A percentile compares a stretch with the other conserved stretches of the same genome.
phyloP scores from a whole-genome alignment of 2,113 vertebrate species.

The Pedionomus torquatus region DNA sequence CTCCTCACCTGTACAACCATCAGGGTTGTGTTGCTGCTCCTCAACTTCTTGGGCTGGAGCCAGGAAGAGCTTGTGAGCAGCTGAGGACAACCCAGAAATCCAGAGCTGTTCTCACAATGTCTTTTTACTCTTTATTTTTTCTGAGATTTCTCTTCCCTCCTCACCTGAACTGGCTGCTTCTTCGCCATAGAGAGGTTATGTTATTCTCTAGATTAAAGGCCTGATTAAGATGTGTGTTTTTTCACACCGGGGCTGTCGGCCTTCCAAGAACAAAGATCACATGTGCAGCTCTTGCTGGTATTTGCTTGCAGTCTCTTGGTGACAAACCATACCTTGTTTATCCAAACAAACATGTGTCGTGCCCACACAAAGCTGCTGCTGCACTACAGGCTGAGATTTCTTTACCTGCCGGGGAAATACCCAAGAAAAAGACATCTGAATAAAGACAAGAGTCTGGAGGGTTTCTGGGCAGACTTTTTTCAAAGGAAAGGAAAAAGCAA shows the following conservation, averaged over 20 bases:
- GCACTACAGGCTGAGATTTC: not conserved
- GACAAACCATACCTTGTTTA: not conserved
- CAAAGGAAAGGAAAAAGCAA: not conserved
- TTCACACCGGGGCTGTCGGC: not conserved
- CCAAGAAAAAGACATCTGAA: not conserved
- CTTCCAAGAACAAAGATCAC: not conserved
- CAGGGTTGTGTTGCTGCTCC: not conserved
- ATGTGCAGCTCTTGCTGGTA: not conserved
- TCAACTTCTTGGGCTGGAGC: not conserved
- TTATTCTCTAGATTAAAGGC: not conserved
- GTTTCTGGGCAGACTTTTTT: not conserved
- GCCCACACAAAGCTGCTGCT: not conserved
- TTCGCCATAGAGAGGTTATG: not conserved
- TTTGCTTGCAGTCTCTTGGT: not conserved
- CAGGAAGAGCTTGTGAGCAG: not conserved
- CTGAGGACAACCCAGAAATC: conserved; percentile 24
- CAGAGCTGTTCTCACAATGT: not conserved
- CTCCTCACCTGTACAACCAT: not conserved
- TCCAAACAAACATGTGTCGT: not conserved
- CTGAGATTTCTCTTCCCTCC: not conserved
- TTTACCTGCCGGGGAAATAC: not conserved
- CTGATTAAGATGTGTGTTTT: not conserved
- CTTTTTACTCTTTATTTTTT: not conserved
- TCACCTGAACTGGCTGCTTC: not conserved
- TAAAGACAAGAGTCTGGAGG: not conserved